Base-by-base conservation (phyloP, 2,797 vertebrate species). In the Phrynocephalus forsythii region DNA sequence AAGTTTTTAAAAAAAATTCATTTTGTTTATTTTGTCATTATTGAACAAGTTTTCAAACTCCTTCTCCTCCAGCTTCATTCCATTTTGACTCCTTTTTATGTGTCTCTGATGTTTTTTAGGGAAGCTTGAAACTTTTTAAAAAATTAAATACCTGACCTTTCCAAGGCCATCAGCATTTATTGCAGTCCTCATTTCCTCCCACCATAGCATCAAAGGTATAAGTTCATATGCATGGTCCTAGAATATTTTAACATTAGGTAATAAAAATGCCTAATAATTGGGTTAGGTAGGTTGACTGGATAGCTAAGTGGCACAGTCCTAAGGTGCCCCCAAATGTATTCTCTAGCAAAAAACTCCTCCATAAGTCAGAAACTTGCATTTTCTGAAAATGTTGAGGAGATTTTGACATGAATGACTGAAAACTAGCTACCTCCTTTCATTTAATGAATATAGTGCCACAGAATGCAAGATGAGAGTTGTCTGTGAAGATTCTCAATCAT, bases 21-120 rank as follows among this genome's bases (percentile, higher is more conserved):
- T 84, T 80, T 68, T 84, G 87, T 88, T 88, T 81, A 75, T 68
- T 85, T 80, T 82, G 22, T 67, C 79, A 68, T 87, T 77, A 82
- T 72, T 26, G n/a, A 68, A 18, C 18, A 86, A 33, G 30, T 38
- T 60, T 69, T 38, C 33, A 78, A 66, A 66, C 50, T 72, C 33
- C 15, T 84, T 83, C 67, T 88, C 72, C 66, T 84, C 52, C 50
- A 2, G 28, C 15, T 22, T 66, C 20, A 48, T 72, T 88, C 30
- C 52, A 68, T 75, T 33, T 76, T 88, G 69, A 75, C 69, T 72
- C 28, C 22, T 84, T 8, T 63, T 15, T 73, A 30, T 63, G 38
- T 80, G 22, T 30, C 84, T 73, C 60, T 84, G n/a, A 67, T 1
- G 63, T 56, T 38, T 84, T 33, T 79, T 63, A 56, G 13, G 10